Conservation (phyloP, 2,888 invertebrate genomes). For the Drosophila robusta region DNA sequence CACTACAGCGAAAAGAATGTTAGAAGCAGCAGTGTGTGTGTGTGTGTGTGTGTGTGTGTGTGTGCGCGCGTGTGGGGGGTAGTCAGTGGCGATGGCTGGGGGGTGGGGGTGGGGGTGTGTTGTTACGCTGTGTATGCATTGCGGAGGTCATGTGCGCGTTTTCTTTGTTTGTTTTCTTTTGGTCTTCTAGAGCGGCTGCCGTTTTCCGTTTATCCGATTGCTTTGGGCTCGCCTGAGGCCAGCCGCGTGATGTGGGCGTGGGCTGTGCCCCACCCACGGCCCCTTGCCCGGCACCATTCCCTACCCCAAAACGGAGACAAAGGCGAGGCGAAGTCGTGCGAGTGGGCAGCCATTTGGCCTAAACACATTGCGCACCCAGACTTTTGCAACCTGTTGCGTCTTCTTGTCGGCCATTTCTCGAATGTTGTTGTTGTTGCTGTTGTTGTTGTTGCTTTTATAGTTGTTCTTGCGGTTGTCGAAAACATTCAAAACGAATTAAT, state of each 20-base stretch:
- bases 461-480: constrained; percentile 32
- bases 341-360: constrained; percentile 31
- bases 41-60: too few species aligned
- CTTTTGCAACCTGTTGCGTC: constrained; percentile 73
- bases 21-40: too few species aligned
- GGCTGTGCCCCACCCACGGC: constrained; percentile 6
- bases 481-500: constrained; percentile 38
- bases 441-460: constrained; percentile 4
- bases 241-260: constrained; percentile 52
- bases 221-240: constrained; percentile 49
- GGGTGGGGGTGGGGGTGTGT: constrained; percentile 12
- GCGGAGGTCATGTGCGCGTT: constrained; percentile 61
- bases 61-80: neutral
- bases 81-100: neutral
- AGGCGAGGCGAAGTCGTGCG: neutral
- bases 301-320: neutral
- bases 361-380: constrained; percentile 30
- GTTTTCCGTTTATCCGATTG: constrained; percentile 30
- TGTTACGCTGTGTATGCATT: constrained; percentile 30
- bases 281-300: neutral
- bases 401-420: constrained; percentile 28
- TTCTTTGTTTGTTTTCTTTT: constrained; percentile 44
- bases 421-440: constrained; percentile 13
- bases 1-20: constrained; percentile 10
- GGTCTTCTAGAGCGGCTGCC: constrained; percentile 22